Evolutionary conservation across 1,140 invertebrate genomes (phyloP).

Genomic region (Yoshiicerus persimilis): DNA sequence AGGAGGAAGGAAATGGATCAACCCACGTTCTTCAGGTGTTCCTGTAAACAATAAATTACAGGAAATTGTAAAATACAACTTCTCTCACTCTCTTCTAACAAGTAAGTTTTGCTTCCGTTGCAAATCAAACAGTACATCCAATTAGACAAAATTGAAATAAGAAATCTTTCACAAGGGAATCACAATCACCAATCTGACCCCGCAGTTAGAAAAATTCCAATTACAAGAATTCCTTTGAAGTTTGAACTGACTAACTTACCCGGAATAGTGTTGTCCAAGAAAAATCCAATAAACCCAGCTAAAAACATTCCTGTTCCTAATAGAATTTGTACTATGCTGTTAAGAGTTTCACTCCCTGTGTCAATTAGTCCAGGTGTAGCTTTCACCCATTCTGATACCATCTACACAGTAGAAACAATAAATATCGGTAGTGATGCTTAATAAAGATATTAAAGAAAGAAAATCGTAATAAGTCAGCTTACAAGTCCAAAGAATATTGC

Average conservation of each 20-base stretch:
- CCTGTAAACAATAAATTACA: constrained; percentile 17
- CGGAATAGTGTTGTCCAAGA: constrained; percentile 60
- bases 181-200: too few species aligned
- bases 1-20: constrained; percentile 16
- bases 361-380: constrained; percentile 59
- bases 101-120: too few species aligned
- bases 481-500: constrained; percentile 80
- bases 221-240: not conserved
- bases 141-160: too few species aligned
- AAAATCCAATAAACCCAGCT: constrained; percentile 56
- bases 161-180: too few species aligned
- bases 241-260: constrained; percentile 49
- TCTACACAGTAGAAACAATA: constrained; percentile 51
- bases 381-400: constrained; percentile 74
- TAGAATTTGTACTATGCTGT: constrained; percentile 74
- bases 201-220: too few species aligned
- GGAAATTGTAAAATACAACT: not conserved
- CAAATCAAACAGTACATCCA: too few species aligned
- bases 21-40: constrained; percentile 47
- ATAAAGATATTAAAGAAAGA: not conserved
- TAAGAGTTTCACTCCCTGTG: constrained; percentile 67
- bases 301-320: constrained; percentile 68
- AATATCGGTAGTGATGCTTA: not conserved
- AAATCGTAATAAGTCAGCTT: constrained; percentile 35
- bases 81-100: too few species aligned